Evolutionary conservation across 2,888 invertebrate genomes (phyloP).

Genomic region (Phengaris arion): DNA sequence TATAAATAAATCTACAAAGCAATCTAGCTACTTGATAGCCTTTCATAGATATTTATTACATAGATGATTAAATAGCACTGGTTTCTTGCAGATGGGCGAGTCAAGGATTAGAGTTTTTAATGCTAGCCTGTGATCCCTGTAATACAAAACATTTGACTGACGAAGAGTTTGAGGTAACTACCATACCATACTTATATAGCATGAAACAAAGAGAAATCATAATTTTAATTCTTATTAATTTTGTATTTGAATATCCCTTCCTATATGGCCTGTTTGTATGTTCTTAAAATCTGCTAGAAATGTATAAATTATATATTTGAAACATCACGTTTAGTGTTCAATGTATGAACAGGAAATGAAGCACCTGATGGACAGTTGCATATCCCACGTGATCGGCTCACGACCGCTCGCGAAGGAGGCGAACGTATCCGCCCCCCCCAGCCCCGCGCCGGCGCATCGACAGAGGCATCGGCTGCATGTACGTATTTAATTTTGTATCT

Average conservation of each 20-base stretch:
- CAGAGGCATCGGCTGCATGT: constrained; percentile 51
- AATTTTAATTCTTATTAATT: too few species aligned
- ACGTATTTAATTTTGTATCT: constrained; percentile 31
- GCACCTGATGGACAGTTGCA: constrained; percentile 89
- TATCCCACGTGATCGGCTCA: constrained; percentile 90
- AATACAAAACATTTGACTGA: constrained; percentile 88
- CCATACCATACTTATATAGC: background rate
- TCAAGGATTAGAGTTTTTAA: constrained; percentile 92
- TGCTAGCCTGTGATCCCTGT: constrained; percentile 90
- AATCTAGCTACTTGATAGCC: too few species aligned
- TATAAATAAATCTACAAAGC: too few species aligned
- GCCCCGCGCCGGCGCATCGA: constrained; percentile 46
- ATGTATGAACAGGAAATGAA: constrained; percentile 77
- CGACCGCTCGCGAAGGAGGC: constrained; percentile 47
- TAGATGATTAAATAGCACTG: too few species aligned
- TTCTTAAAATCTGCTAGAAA: too few species aligned
- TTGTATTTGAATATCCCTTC: too few species aligned
- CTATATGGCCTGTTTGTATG: too few species aligned
- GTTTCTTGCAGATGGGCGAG: constrained; percentile 85
- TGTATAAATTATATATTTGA: too few species aligned
- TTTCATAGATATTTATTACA: too few species aligned
- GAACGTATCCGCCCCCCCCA: constrained; percentile 35
- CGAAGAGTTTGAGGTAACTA: constrained; percentile 85
- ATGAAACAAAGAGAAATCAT: too few species aligned
- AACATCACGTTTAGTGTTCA: background rate